These are phyloP conservation scores for Neoascia interrupta DNA, from an alignment of 2,888 invertebrate genomes.

Conservation along the genomic window DNA sequence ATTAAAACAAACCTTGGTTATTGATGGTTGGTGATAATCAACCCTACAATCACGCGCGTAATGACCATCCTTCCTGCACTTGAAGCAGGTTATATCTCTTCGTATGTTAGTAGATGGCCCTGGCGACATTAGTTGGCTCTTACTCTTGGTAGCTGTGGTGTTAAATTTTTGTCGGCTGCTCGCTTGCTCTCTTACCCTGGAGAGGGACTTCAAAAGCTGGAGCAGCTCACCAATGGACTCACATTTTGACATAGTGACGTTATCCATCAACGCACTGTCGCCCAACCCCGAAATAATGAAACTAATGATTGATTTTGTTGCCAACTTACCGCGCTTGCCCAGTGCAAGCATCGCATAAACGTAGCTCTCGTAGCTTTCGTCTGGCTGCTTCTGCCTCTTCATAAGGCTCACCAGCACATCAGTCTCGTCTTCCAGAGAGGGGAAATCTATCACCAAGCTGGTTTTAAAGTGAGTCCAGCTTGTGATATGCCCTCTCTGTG, in stretches of 20 bases:
- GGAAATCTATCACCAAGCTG: neutral
- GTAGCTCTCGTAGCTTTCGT: neutral
- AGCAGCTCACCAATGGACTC: neutral
- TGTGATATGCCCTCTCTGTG: neutral
- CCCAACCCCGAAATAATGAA: neutral
- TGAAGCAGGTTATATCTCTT: neutral
- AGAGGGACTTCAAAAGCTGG: neutral
- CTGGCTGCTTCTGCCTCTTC: neutral
- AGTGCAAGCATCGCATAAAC: neutral
- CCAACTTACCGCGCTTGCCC: neutral
- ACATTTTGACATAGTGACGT: neutral
- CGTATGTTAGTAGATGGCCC: neutral
- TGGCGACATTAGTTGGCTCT: neutral
- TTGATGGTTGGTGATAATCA: neutral
- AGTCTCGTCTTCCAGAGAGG: neutral
- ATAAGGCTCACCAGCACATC: neutral
- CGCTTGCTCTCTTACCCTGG: neutral
- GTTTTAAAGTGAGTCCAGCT: neutral
- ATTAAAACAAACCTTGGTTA: neutral
- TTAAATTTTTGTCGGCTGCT: neutral
- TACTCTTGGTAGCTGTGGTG: neutral
- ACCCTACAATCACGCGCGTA: neutral
- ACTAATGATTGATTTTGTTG: neutral
- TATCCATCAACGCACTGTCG: neutral
- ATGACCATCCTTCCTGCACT: neutral